Conservation (phyloP, 2,888 invertebrate genomes). For the Acanthacorydalis orientalis region DNA sequence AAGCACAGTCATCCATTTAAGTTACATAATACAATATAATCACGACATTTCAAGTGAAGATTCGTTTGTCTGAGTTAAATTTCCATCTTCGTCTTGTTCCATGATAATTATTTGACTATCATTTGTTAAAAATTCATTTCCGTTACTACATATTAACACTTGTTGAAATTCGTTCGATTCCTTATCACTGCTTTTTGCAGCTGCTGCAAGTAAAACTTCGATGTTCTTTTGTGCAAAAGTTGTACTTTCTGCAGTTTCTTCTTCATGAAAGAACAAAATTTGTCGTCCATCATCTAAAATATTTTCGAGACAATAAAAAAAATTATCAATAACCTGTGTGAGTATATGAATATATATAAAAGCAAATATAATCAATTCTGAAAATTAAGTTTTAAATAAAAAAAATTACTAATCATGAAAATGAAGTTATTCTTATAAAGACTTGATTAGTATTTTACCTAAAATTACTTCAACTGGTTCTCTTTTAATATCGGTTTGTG, state of each 20-base stretch:
- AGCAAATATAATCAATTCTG: too few species aligned
- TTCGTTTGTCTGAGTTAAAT: neutral
- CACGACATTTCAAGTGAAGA: too few species aligned
- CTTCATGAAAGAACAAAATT: slow-evolving; percentile 7
- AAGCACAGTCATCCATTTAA: neutral
- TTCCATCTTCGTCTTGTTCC: neutral
- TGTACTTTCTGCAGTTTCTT: neutral
- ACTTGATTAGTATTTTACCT: too few species aligned
- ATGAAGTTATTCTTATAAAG: too few species aligned
- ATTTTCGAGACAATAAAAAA: too few species aligned
- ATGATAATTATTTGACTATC: slow-evolving; percentile 1
- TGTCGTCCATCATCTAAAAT: slow-evolving; percentile 3
- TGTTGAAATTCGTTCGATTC: neutral
- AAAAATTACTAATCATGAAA: too few species aligned
- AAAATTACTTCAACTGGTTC: neutral
- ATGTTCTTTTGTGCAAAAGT: slow-evolving; percentile 6
- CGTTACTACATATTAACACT: slow-evolving; percentile 1
- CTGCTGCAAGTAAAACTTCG: slow-evolving; percentile 10
- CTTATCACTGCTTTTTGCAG: neutral
- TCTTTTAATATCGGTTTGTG: neutral
- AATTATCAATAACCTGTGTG: too few species aligned
- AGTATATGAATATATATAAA: too few species aligned
- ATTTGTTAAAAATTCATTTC: neutral
- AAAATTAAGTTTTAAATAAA: too few species aligned
- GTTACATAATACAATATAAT: neutral